A percentile compares a stretch with the other conserved stretches of the same genome.
phyloP scores from a whole-genome alignment of 23 tunicate genomes.

The Botrylloides violaceus region DNA sequence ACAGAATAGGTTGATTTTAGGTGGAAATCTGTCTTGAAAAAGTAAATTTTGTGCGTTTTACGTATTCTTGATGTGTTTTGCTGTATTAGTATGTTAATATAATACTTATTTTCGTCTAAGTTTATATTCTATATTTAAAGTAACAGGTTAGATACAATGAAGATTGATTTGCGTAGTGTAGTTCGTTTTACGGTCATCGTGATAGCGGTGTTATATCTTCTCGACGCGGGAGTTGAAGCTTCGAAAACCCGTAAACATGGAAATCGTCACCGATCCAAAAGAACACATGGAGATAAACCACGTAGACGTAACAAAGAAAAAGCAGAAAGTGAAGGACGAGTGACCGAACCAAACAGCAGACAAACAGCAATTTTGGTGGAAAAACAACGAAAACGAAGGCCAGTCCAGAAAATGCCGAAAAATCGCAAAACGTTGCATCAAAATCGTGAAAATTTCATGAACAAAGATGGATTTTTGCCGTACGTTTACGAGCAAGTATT shows the following conservation, averaged over 20 bases:
- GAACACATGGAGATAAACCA: constrained; percentile 6
- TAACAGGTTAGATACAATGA: too few relatives aligned
- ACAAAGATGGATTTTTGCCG: neutral
- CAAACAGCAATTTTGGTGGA: neutral
- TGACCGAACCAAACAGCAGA: neutral
- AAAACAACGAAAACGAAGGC: neutral
- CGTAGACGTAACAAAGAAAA: neutral
- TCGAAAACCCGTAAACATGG: neutral
- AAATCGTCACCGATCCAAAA: constrained; percentile 6
- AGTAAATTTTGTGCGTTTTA: too few relatives aligned
- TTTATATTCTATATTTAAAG: too few relatives aligned
- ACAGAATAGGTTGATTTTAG: too few relatives aligned
- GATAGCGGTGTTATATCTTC: constrained; percentile 9
- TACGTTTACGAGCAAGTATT: neutral
- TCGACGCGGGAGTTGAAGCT: constrained; percentile 22
- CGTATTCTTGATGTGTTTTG: too few relatives aligned
- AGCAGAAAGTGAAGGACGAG: neutral
- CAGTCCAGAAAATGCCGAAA: neutral
- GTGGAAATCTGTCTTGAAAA: too few relatives aligned
- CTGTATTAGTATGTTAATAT: too few relatives aligned
- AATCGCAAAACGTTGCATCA: neutral
- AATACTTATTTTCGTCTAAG: too few relatives aligned
- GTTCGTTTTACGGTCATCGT: neutral
- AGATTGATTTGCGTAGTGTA: neutral
- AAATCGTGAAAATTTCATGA: neutral